Evolutionary conservation across 2,113 vertebrate genomes (phyloP).

Genomic region (Pteruthius melanotis): DNA sequence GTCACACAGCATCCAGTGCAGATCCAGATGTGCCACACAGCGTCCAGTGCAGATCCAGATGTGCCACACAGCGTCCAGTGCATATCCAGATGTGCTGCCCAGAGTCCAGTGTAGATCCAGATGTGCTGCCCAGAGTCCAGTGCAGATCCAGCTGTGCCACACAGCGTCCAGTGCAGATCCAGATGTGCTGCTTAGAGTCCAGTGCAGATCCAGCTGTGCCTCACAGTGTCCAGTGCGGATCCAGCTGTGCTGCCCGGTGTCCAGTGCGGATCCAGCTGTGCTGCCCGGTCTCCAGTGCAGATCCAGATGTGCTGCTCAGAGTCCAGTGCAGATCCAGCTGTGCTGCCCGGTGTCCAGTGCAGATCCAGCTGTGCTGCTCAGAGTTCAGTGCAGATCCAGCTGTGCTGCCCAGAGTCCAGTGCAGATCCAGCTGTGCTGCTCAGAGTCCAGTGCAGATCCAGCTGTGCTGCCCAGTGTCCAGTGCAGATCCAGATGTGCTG

Average conservation of each 20-base stretch:
- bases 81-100: too few relatives aligned
- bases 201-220: not conserved
- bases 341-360: fast-evolving
- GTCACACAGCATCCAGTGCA: too few relatives aligned
- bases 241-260: not conserved
- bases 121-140: not conserved
- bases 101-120: not conserved
- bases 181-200: not conserved
- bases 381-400: too few relatives aligned
- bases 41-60: too few relatives aligned
- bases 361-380: not conserved
- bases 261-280: not conserved
- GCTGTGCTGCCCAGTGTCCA: too few relatives aligned
- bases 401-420: too few relatives aligned
- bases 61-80: too few relatives aligned
- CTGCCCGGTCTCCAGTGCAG: fast-evolving
- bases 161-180: not conserved
- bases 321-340: not conserved
- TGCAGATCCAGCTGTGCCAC: too few relatives aligned
- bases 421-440: too few relatives aligned
- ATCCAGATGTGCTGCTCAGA: not conserved
- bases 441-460: too few relatives aligned
- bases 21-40: too few relatives aligned
- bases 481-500: too few relatives aligned
- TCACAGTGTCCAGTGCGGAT: fast-evolving